Evolutionary conservation across 2,797 vertebrate species (phyloP).

Genomic region (Coluber constrictor): DNA sequence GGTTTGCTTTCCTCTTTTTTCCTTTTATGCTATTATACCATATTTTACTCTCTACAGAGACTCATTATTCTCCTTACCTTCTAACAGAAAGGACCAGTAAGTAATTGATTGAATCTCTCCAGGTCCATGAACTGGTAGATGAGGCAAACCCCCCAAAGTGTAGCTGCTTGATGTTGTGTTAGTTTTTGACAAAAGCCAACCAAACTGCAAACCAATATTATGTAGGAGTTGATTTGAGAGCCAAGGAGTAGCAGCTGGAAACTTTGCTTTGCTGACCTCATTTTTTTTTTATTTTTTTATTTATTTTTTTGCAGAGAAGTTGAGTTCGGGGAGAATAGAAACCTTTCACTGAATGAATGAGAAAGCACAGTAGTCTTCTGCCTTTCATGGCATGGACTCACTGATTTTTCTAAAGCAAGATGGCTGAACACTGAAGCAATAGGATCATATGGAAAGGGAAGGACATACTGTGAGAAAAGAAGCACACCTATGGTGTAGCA

Average conservation of each 20-base stretch:
- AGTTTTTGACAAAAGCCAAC: background rate
- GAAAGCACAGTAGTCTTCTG: background rate
- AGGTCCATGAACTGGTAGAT: background rate
- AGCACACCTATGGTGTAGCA: background rate
- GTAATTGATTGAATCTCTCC: conserved; percentile 8
- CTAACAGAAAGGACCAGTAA: background rate
- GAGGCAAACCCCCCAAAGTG: background rate
- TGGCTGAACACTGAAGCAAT: background rate
- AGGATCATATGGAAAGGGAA: background rate
- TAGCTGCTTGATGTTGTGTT: background rate
- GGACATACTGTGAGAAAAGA: background rate
- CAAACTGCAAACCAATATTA: background rate
- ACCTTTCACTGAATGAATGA: background rate
- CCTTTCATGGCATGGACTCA: background rate
- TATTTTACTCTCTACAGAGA: background rate
- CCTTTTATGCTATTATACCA: background rate
- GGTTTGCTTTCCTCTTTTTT: background rate
- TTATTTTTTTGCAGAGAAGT: background rate
- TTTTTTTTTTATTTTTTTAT: background rate
- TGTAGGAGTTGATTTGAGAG: background rate
- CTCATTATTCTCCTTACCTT: conserved; percentile 12
- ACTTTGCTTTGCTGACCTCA: background rate
- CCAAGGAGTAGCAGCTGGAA: background rate
- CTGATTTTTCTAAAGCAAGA: background rate
- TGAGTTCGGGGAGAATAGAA: background rate